Evolutionary conservation across 2,113 vertebrate genomes (phyloP).

Genomic region (Myotis brandtii): DNA sequence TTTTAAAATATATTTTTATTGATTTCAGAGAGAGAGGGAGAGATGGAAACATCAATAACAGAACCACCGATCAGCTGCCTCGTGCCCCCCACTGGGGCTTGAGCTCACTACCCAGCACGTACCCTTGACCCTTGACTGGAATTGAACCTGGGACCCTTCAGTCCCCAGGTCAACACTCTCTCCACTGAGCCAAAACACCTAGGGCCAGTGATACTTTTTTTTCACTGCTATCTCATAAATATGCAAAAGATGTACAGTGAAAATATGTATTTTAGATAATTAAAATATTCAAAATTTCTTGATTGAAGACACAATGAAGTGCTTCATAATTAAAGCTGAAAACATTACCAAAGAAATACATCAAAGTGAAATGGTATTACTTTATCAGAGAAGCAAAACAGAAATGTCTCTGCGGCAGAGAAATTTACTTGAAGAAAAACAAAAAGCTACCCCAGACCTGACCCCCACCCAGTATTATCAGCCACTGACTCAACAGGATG

Average conservation of each 20-base stretch:
- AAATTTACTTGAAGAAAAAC: conserved; percentile 35
- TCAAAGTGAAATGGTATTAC: neutral
- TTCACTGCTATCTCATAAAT: neutral
- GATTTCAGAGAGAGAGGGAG: too few species aligned
- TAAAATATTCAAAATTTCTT: conserved; percentile 28
- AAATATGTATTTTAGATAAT: neutral
- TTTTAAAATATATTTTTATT: neutral
- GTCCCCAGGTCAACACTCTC: too few species aligned
- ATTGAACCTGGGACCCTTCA: too few species aligned
- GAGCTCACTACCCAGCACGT: too few species aligned
- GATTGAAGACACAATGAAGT: neutral
- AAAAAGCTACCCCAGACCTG: neutral
- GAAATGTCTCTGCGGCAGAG: neutral
- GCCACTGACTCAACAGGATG: neutral
- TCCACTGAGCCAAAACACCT: too few species aligned
- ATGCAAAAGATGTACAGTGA: neutral
- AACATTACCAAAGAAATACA: conserved; percentile 11
- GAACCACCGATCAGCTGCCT: too few species aligned
- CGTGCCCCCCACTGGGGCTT: too few species aligned
- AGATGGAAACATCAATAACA: too few species aligned
- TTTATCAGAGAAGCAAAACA: neutral
- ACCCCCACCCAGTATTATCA: conserved; percentile 4
- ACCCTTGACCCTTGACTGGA: too few species aligned
- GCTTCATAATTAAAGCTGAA: neutral
- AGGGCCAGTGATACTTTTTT: neutral